Evolutionary conservation across 2,888 invertebrate genomes (phyloP), one percentile per base, ranked within the genome.

Genomic region (Congeria kusceri): DNA sequence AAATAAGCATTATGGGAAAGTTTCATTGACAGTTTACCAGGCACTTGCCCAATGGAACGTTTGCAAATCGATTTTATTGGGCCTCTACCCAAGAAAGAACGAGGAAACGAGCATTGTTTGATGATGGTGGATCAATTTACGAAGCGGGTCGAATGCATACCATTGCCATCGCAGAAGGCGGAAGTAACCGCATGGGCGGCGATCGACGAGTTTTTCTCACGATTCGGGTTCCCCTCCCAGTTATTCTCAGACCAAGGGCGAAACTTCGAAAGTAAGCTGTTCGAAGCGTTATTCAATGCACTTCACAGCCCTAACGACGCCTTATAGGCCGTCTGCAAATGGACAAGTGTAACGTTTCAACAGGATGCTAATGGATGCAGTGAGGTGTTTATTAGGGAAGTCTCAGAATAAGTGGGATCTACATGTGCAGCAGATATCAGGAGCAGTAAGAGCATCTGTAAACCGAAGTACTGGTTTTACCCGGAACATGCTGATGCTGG

Each of bases 91-190:
- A 58, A 58, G 23, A 27, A 9, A 7, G 58, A 20, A 23, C 25
- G 23, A 58, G 58, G 58, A 3, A 58, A 58, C 23, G 58, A 58
- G 23, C 58, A 58, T 15, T 58, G 58, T 23, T 15, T 58, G 18
- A 58, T 58, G 58, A 58, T 58, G 58, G 58, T 58, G 7, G 61
- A 61, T 61, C 61, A 61, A 39, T 61, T 61, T 39, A 61, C 61
- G 4, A 58, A 58, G 15, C 23, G 58, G 58, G 58, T 58, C 4
- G 58, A 58, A 58, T 58, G 58, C 27, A 28, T 58, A 27, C 58
- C 58, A 25, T 23, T 58, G 23, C 58, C 58, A 4, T 58, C 58
- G 4, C 58, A 58, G 23, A 58, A 58, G 15, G 58, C 58, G 23
- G 58, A 58, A 28, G 23, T 27, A 58, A 58, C 58, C 7, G 58